Evolutionary conservation across 2,113 vertebrate genomes (phyloP), one percentile per base, ranked within the genome.

Genomic region (Odontophorus gujanensis): DNA sequence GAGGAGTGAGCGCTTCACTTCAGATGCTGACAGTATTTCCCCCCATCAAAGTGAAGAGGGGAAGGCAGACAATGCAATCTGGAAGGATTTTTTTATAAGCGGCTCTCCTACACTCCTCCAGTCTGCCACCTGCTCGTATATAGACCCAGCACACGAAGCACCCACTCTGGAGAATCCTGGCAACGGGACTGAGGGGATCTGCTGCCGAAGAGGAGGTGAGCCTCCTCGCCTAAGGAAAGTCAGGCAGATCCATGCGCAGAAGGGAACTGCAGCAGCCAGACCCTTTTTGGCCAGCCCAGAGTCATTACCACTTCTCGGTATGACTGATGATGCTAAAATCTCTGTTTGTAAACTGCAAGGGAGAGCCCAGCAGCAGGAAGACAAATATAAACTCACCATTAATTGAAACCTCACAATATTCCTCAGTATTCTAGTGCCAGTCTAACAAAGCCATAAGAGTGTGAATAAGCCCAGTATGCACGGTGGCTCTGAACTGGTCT

Each of bases 51-150:
- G 89, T 85, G 78, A 87, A 4, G 1, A 75, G 92, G 66, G 77
- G 80, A 96, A 90, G 58, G 69, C 95, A 96, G 94, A 96, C 95
- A 96, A 96, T 96, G 94, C 95, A 96, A 96, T 96, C 95, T 96
- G 96, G 94, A 96, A 80, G 47, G 20, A 8, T n/a, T 82, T 90
- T 93, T 94, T 68, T 92, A 36, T 86, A 92, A 90, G 92, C 43
- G 66, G 58, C 34, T 95, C 88, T 96, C 95, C 96, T 94, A 96
- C 95, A 95, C 96, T 96, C 88, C 96, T 90, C 85, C 94, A 95
- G 96, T 96, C 95, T 96, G 95, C 89, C 95, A 96, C 96, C 94
- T 95, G 93, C 91, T 94, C 18, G 3, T 84, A 65, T 81, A 78
- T 68, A 96, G 95, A 96, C 94, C 89, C 94, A 96, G 94, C 95